A percentile compares a stretch with the other conserved stretches of the same genome.
phyloP scores from a whole-genome alignment of 1,140 invertebrate genomes.

The Cotesia vestalis region DNA sequence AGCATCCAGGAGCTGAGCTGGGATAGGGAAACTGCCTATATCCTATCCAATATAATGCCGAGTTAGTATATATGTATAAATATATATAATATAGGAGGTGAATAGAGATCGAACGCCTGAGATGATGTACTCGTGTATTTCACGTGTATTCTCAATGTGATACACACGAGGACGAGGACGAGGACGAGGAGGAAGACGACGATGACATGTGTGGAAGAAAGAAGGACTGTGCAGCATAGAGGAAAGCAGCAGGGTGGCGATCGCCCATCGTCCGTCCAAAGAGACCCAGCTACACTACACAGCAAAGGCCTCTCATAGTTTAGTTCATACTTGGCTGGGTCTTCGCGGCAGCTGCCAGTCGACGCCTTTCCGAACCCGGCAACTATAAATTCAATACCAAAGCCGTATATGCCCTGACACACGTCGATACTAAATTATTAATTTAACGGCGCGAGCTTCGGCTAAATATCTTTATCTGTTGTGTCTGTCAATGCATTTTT shows the following conservation, averaged over 20 bases:
- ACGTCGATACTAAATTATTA: conserved; percentile 32
- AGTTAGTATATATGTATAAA: no score
- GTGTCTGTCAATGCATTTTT: no score
- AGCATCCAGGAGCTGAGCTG: no score
- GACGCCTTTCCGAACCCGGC: conserved; percentile 46
- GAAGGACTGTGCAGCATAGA: neutral
- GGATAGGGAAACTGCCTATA: no score
- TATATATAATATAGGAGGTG: no score
- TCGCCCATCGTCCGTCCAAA: neutral
- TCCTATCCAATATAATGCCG: no score
- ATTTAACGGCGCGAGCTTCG: neutral
- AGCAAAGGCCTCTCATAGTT: conserved; percentile 30
- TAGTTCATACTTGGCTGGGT: conserved; percentile 42
- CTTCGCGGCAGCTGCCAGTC: conserved; percentile 44
- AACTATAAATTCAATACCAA: conserved; percentile 45
- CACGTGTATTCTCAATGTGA: no score
- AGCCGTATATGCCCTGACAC: conserved; percentile 29
- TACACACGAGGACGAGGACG: no score
- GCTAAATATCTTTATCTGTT: no score
- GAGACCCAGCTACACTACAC: neutral
- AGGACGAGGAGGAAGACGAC: neutral
- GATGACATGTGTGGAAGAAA: neutral
- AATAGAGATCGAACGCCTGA: no score
- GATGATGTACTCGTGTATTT: no score
- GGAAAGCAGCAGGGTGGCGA: conserved; percentile 4